These are phyloP conservation scores for Acheta domesticus DNA, from an alignment of 2,888 invertebrate species.

Conservation along the genomic window DNA sequence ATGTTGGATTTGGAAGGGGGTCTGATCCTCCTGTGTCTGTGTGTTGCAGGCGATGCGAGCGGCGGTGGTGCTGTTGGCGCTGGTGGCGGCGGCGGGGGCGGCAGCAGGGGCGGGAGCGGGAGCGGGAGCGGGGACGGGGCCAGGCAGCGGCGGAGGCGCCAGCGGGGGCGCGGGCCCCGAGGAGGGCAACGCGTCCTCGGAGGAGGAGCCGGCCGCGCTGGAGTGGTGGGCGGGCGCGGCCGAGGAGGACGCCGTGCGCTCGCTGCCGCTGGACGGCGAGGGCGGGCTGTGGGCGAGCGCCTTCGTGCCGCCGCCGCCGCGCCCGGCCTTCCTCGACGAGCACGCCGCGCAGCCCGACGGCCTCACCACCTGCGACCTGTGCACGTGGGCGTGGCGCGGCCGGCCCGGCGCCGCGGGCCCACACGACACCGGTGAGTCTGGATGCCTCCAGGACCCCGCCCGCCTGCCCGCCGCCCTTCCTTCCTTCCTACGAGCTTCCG, in stretches of 20 bases:
- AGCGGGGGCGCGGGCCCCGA: not conserved
- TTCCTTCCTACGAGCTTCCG: no score
- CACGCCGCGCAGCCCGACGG: slow-evolving; percentile 59
- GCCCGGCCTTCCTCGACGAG: slow-evolving; percentile 61
- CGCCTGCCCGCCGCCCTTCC: no score
- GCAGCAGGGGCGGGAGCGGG: no score
- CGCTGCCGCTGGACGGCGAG: slow-evolving; percentile 41
- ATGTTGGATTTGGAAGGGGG: no score
- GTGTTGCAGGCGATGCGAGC: no score
- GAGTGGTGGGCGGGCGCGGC: slow-evolving; percentile 36
- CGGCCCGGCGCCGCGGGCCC: slow-evolving; percentile 30
- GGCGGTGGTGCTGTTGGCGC: no score
- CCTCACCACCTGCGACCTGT: slow-evolving; percentile 69
- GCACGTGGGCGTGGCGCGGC: slow-evolving; percentile 67
- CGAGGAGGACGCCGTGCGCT: slow-evolving; percentile 35
- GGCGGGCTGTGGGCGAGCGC: slow-evolving; percentile 46
- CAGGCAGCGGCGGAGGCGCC: not conserved
- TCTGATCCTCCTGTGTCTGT: no score
- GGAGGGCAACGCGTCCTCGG: slow-evolving; percentile 30
- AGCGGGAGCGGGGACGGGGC: not conserved
- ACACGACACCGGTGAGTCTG: no score
- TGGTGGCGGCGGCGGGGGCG: no score
- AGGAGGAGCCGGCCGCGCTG: slow-evolving; percentile 32
- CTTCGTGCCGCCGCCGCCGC: slow-evolving; percentile 64
- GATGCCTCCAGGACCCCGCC: no score